Conservation (phyloP, 2,113 vertebrate genomes). For the Etia nguti region DNA sequence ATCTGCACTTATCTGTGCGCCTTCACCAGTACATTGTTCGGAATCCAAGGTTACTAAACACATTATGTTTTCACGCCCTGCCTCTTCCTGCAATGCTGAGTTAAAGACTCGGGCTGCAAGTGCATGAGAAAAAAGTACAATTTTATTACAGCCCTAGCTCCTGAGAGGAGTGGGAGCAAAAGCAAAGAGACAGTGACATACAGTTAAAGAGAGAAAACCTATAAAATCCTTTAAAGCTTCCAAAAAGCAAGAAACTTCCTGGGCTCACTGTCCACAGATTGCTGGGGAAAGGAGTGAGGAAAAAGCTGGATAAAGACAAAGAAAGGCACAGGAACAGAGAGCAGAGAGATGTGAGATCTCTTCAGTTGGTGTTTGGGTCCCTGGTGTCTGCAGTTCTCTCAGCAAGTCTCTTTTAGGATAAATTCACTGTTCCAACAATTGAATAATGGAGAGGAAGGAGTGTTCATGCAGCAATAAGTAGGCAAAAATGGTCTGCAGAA, state of each 20-base stretch:
- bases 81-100: neutral
- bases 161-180: neutral
- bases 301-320: neutral
- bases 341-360: neutral
- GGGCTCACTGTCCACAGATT: neutral
- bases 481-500: neutral
- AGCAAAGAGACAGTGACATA: neutral
- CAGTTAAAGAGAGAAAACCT: neutral
- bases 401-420: neutral
- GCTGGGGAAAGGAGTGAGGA: neutral
- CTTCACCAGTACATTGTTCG: neutral
- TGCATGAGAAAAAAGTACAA: neutral
- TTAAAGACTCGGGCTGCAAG: neutral
- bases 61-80: neutral
- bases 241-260: neutral
- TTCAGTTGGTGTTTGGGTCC: neutral
- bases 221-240: neutral
- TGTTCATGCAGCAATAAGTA: neutral
- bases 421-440: slow-evolving; percentile 5
- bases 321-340: neutral
- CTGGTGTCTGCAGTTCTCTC: neutral
- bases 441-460: neutral
- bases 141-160: neutral
- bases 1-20: neutral
- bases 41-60: neutral